A percentile compares a stretch with the other conserved stretches of the same genome.
phyloP scores from a whole-genome alignment of 2,888 invertebrate species.

The Flexamia atlantica region DNA sequence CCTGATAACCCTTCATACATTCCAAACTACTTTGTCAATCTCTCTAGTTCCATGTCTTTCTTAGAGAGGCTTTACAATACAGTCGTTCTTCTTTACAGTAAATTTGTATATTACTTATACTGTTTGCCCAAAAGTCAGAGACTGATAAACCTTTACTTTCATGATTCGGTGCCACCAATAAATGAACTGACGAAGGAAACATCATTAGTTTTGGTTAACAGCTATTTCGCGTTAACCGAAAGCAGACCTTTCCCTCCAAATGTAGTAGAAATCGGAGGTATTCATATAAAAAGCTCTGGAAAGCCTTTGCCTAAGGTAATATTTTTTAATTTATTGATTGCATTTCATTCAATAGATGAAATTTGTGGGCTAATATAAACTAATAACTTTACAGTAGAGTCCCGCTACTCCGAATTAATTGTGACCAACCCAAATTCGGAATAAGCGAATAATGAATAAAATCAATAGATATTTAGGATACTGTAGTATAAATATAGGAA shows the following conservation, averaged over 20 bases:
- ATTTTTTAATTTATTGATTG: background rate
- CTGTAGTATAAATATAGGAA: too few relatives aligned
- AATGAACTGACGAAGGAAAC: slow-evolving; percentile 71
- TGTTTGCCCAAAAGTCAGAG: slow-evolving; percentile 61
- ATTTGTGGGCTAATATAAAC: too few relatives aligned
- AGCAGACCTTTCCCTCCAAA: slow-evolving; percentile 78
- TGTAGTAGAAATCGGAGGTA: slow-evolving; percentile 79
- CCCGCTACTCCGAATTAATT: too few relatives aligned
- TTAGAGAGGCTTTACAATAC: slow-evolving; percentile 75
- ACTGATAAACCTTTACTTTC: slow-evolving; percentile 64
- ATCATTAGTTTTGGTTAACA: slow-evolving; percentile 76
- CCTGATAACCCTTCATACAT: slow-evolving; percentile 69
- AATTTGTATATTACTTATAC: slow-evolving; percentile 55
- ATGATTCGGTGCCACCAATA: slow-evolving; percentile 65
- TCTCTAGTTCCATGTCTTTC: slow-evolving; percentile 73
- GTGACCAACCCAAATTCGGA: too few relatives aligned
- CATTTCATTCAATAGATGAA: background rate
- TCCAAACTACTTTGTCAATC: slow-evolving; percentile 65
- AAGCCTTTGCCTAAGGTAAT: slow-evolving; percentile 65
- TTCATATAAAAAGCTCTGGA: slow-evolving; percentile 73
- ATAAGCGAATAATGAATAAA: too few relatives aligned
- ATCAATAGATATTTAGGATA: too few relatives aligned
- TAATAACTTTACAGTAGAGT: too few relatives aligned
- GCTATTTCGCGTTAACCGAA: slow-evolving; percentile 76
- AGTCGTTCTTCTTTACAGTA: slow-evolving; percentile 72